Evolutionary conservation across 2,888 invertebrate genomes (phyloP).

Genomic region (Drosophila mercatorum): DNA sequence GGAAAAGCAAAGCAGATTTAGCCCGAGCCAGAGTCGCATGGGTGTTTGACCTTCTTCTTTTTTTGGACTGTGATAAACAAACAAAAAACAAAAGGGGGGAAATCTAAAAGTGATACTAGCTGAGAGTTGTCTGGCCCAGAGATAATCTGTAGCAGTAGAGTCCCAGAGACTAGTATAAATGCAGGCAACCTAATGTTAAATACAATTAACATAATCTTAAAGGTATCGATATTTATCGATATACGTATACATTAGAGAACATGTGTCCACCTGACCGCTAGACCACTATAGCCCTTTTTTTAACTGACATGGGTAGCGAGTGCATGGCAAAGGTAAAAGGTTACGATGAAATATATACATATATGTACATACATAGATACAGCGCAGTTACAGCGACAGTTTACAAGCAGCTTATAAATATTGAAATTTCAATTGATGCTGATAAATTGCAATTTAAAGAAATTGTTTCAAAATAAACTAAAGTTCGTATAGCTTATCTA

Average conservation of each 20-base stretch:
- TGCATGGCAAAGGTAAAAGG: slow-evolving; percentile 15
- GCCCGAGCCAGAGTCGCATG: slow-evolving; percentile 2
- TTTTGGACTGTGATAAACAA: slow-evolving; percentile 26
- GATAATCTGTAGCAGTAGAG: background rate
- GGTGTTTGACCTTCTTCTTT: slow-evolving; percentile 49
- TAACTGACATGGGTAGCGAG: background rate
- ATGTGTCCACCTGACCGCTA: background rate
- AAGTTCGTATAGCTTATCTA: slow-evolving; percentile 29
- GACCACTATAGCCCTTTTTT: background rate
- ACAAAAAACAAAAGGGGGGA: background rate
- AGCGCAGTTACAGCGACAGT: background rate
- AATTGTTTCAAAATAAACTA: slow-evolving; percentile 9
- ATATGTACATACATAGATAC: background rate
- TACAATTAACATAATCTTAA: too few relatives aligned
- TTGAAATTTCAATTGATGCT: slow-evolving; percentile 3
- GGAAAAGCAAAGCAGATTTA: slow-evolving; percentile 14
- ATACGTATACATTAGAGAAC: background rate
- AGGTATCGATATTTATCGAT: too few relatives aligned
- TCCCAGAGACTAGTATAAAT: too few relatives aligned
- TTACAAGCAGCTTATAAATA: slow-evolving; percentile 20
- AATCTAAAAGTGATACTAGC: slow-evolving; percentile 1
- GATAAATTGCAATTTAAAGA: slow-evolving; percentile 10
- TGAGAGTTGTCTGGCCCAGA: background rate
- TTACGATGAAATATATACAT: slow-evolving; percentile 13
- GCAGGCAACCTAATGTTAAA: too few relatives aligned